Percentiles rank a stretch among this genome's conserved stretches.
Evolutionary conservation across 1,140 invertebrate genomes (phyloP).

Genomic region (Parasteatoda tepidariorum): DNA sequence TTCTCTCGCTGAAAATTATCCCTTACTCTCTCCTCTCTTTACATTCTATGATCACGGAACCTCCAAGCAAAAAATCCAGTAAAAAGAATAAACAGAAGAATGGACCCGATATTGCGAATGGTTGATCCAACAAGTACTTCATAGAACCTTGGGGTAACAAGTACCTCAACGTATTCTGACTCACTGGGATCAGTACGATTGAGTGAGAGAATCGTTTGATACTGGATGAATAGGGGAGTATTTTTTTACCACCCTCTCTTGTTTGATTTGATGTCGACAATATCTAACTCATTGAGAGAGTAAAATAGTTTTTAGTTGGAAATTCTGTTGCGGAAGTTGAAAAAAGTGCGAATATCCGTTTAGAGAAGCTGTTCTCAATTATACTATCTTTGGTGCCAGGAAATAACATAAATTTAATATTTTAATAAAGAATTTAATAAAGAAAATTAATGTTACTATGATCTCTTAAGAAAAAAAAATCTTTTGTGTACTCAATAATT

Average conservation of each 20-base stretch:
- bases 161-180: background rate
- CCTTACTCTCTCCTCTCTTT: background rate
- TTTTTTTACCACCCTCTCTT: background rate
- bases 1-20: too few species aligned
- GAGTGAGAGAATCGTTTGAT: background rate
- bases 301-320: background rate
- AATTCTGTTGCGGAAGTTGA: background rate
- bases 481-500: too few species aligned
- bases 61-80: background rate
- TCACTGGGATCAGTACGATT: background rate
- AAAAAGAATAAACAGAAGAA: background rate
- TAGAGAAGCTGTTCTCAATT: background rate
- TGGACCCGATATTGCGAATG: background rate
- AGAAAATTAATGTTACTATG: background rate
- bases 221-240: background rate
- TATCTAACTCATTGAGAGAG: background rate
- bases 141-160: background rate
- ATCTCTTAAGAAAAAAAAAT: too few species aligned
- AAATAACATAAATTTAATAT: background rate
- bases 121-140: background rate
- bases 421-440: background rate
- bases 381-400: background rate
- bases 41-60: background rate
- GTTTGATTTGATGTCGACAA: background rate
- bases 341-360: background rate